phyloP scores from a whole-genome alignment of 2,113 vertebrate genomes.

The Chloroceryle aenea region DNA sequence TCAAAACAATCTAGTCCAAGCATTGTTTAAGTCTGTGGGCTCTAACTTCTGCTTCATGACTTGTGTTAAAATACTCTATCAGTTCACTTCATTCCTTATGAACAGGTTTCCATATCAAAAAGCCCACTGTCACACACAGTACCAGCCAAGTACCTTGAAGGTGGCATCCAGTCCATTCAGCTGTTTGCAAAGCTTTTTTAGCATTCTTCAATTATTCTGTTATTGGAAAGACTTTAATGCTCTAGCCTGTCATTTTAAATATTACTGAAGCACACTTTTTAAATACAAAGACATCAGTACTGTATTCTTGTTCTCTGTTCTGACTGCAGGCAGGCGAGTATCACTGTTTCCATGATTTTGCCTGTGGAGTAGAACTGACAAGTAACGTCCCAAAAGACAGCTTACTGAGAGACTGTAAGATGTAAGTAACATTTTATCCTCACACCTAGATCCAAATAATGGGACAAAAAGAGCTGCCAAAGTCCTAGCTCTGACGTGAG shows the following conservation, averaged over 20 bases:
- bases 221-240: not conserved
- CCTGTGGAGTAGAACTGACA: not conserved
- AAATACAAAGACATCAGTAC: not conserved
- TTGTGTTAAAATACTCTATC: not conserved
- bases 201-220: not conserved
- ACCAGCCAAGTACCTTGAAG: not conserved
- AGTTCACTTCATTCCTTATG: not conserved
- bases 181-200: not conserved
- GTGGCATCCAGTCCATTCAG: not conserved
- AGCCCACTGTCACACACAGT: not conserved
- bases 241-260: slow-evolving; percentile 16
- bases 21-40: not conserved
- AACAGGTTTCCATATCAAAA: not conserved
- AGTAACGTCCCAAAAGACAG: not conserved
- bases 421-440: not conserved
- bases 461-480: not conserved
- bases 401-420: not conserved
- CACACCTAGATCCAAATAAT: not conserved
- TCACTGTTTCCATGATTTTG: not conserved
- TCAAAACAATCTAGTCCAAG: not conserved
- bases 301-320: not conserved
- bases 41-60: not conserved
- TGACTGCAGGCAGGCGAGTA: not conserved
- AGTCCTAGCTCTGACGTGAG: not conserved
- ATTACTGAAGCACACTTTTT: not conserved